These are phyloP conservation scores for Halisarca cf. caerulea DNA, from an alignment of 37 sponge, comb jelly and placozoan species.

Conservation along the genomic window DNA sequence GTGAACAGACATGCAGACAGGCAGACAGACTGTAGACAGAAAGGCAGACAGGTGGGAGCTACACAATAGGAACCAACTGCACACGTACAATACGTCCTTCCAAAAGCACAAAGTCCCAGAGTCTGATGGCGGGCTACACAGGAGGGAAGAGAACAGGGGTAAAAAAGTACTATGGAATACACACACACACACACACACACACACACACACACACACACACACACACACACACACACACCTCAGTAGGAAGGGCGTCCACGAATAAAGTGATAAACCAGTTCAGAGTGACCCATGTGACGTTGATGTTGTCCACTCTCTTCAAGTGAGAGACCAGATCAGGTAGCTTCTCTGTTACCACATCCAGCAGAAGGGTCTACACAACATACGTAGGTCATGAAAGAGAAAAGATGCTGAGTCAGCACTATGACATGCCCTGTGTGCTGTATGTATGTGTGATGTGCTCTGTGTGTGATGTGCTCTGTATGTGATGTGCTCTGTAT, in stretches of 20 bases:
- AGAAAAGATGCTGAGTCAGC: neutral
- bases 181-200: no score
- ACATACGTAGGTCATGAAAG: neutral
- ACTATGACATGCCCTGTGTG: no score
- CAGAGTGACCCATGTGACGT: conserved; percentile 64
- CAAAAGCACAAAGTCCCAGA: conserved; percentile 61
- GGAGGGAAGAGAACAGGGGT: neutral
- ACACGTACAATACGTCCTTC: conserved; percentile 42
- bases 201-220: no score
- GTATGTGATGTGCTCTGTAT: no score
- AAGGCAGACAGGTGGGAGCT: neutral
- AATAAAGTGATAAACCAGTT: conserved; percentile 86
- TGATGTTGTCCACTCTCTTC: conserved; percentile 30
- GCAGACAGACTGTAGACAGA: no score
- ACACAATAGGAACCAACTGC: neutral
- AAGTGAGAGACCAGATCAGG: conserved; percentile 50
- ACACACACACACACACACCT: conserved; percentile 55
- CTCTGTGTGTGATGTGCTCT: no score
- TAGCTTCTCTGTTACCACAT: conserved; percentile 51
- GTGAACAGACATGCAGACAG: no score
- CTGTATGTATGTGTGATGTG: no score
- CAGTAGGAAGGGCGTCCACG: conserved; percentile 72
- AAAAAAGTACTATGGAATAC: neutral
- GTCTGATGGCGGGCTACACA: conserved; percentile 47
- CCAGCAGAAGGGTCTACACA: conserved; percentile 52